These are phyloP conservation scores for Drosophila buzzatii DNA, from an alignment of 2,888 invertebrate genomes.

Conservation along the genomic window DNA sequence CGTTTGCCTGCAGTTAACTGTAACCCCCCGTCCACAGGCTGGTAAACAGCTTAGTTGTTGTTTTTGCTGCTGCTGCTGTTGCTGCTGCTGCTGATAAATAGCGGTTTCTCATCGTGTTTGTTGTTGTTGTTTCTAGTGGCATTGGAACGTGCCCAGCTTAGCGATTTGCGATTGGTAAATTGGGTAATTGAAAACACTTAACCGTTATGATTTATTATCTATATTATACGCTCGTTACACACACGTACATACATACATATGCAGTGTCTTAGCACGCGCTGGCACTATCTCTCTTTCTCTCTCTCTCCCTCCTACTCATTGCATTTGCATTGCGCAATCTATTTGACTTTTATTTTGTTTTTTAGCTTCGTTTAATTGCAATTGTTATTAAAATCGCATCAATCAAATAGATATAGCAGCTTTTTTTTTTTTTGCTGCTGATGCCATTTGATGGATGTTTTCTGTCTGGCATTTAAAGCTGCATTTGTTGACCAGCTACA, in stretches of 20 bases:
- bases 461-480: slow-evolving; percentile 13
- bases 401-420: slow-evolving; percentile 44
- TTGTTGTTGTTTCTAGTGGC: slow-evolving; percentile 26
- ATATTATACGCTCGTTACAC: slow-evolving; percentile 18
- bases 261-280: slow-evolving; percentile 19
- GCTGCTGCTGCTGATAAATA: slow-evolving; percentile 63
- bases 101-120: slow-evolving; percentile 54
- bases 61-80: slow-evolving; percentile 6
- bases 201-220: slow-evolving; percentile 75
- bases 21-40: neutral
- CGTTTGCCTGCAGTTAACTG: slow-evolving; percentile 50
- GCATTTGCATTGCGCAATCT: slow-evolving; percentile 26
- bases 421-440: slow-evolving; percentile 10
- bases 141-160: slow-evolving; percentile 73
- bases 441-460: slow-evolving; percentile 34
- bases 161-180: slow-evolving; percentile 79
- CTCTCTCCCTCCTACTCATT: neutral
- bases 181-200: slow-evolving; percentile 81
- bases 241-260: neutral
- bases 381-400: slow-evolving; percentile 59
- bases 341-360: slow-evolving; percentile 1
- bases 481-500: neutral
- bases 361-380: slow-evolving; percentile 20
- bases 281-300: neutral
- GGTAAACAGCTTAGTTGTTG: slow-evolving; percentile 26